Evolutionary conservation across 2,113 vertebrate genomes (phyloP).

Genomic region (Pavo muticus): DNA sequence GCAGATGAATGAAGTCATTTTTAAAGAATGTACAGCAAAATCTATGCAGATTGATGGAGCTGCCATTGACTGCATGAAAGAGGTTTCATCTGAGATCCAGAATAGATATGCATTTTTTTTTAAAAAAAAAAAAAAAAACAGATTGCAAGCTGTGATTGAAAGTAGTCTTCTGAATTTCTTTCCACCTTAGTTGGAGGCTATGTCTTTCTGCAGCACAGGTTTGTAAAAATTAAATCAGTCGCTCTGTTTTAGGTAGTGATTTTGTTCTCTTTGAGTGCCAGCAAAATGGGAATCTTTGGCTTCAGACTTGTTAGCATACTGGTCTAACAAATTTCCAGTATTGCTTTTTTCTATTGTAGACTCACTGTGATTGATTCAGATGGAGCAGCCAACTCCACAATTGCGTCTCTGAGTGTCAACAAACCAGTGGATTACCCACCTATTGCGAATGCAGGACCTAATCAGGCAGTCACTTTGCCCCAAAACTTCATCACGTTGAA

Average conservation of each 20-base stretch:
- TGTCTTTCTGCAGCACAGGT: background rate
- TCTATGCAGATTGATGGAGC: background rate
- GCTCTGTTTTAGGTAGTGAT: background rate
- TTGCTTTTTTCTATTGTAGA: constrained; percentile 60
- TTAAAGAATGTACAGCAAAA: background rate
- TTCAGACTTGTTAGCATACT: background rate
- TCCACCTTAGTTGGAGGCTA: background rate
- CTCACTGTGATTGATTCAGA: constrained; percentile 83
- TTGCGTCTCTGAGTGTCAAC: constrained; percentile 74
- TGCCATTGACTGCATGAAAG: background rate
- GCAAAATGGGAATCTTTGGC: background rate
- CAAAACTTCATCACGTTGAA: constrained; percentile 78
- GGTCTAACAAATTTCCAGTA: background rate
- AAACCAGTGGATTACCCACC: constrained; percentile 75
- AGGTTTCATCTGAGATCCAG: background rate
- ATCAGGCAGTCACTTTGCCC: constrained; percentile 81
- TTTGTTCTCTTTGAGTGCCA: background rate
- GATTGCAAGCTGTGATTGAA: background rate
- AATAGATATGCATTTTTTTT: background rate
- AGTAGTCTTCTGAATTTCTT: background rate
- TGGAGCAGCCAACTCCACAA: constrained; percentile 78
- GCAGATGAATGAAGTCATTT: background rate
- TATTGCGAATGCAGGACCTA: constrained; percentile 76
- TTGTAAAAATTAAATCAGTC: background rate
- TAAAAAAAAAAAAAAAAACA: no score